phyloP scores from a whole-genome alignment of 2,797 vertebrate genomes.

The Catamblyrhynchus diadema region DNA sequence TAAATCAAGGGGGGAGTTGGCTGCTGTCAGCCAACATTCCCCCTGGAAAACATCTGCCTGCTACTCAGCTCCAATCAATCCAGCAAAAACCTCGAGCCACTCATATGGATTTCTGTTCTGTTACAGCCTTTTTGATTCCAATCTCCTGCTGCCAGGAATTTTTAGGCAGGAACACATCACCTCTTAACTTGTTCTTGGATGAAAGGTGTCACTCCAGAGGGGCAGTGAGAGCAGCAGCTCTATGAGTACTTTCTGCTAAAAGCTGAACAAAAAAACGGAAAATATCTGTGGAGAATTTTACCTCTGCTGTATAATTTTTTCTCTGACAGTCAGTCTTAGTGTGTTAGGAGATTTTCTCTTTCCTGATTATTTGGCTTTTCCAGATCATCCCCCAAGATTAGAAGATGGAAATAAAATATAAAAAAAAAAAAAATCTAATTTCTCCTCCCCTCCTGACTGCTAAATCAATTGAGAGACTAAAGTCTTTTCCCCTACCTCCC shows the following conservation, averaged over 20 bases:
- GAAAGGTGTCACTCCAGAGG: neutral
- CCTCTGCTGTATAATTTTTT: neutral
- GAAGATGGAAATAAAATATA: neutral
- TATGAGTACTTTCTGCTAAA: neutral
- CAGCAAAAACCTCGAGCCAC: neutral
- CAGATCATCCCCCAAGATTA: neutral
- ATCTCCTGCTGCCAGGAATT: neutral
- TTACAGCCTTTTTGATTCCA: neutral
- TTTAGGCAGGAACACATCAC: neutral
- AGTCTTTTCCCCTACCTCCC: neutral
- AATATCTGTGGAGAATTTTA: neutral
- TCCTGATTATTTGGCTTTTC: neutral
- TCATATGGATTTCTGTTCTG: neutral
- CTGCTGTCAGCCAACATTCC: neutral
- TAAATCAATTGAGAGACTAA: neutral
- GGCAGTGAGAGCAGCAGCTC: neutral
- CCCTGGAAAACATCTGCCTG: neutral
- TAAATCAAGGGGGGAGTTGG: neutral
- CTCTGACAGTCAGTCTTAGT: neutral
- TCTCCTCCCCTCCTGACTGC: neutral
- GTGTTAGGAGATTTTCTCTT: neutral
- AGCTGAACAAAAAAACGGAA: neutral
- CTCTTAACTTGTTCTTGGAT: neutral
- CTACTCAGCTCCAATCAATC: neutral
- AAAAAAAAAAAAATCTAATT: neutral